Base-by-base conservation (phyloP, 2,797 vertebrate species). In the Tenualosa ilisha region DNA sequence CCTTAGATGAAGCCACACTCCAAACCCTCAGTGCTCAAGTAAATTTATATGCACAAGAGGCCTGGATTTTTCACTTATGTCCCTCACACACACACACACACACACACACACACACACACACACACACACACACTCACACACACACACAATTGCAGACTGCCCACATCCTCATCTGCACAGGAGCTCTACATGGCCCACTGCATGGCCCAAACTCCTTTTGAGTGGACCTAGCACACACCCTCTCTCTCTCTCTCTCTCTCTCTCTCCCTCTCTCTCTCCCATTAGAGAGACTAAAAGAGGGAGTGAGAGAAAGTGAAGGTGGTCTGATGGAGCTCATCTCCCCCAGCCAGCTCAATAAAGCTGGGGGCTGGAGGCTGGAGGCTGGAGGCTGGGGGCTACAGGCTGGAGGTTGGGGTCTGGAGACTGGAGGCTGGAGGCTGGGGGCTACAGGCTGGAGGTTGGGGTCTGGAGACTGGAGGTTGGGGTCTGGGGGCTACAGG, bases 381-480 rank as follows among this genome's bases (percentile, higher is more conserved):
- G n/a, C n/a, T n/a, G n/a, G n/a, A n/a, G n/a, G n/a, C n/a, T n/a
- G 0, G 31, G 31, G 31, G 31, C 31, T 31, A 31, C 31, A 1
- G 31, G 1, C 31, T 31, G 31, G 31, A 31, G 31, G 31, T 31
- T 31, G 31, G 31, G 31, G 31, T 31, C 31, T 31, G 0, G 31
- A 1, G 31, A 1, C 31, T 31, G 1, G 0, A 0, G 31, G 31
- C 31, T 31, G n/a, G n/a, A n/a, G n/a, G n/a, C n/a, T n/a, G 0
- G 31, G 31, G 31, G 31, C 31, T 31, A 31, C 31, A 0, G 31
- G 31, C 31, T 31, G 31, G 31, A 31, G 31, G 31, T 1, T 31
- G 1, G 0, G 1, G 31, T 0, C 31, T 31, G 31, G 31, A 1
- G 31, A 1, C 1, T 0, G 31, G 0, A 1, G 31, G 31, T 1